Evolutionary conservation across 2,113 vertebrate species (phyloP).

Genomic region (Psephotus haematonotus): DNA sequence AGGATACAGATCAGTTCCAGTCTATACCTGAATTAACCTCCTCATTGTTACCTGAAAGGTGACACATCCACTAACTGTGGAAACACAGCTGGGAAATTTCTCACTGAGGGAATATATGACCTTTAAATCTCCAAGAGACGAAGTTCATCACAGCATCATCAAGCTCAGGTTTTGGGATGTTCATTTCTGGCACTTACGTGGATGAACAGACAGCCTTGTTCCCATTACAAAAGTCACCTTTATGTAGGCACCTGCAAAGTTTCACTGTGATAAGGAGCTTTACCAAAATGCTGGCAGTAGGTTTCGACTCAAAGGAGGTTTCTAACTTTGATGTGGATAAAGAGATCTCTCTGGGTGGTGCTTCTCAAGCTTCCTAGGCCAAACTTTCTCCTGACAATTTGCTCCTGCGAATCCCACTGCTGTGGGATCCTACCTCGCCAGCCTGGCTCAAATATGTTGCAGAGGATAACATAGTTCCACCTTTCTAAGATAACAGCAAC

Average conservation of each 20-base stretch:
- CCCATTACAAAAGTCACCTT: neutral
- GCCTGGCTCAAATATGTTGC: neutral
- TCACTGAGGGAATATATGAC: neutral
- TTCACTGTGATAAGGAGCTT: neutral
- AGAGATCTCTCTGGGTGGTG: neutral
- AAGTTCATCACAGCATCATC: neutral
- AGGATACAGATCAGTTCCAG: fast-evolving
- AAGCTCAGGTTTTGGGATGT: neutral
- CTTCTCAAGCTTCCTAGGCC: neutral
- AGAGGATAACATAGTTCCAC: neutral
- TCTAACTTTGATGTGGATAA: neutral
- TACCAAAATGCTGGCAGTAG: neutral
- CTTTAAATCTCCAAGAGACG: neutral
- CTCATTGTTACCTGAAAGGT: neutral
- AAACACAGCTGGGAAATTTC: neutral
- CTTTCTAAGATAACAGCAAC: neutral
- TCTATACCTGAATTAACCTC: neutral
- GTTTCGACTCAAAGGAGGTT: neutral
- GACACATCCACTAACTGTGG: neutral
- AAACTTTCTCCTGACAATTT: neutral
- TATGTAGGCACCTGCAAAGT: fast-evolving
- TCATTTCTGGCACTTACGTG: conserved; percentile 44
- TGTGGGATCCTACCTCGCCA: neutral
- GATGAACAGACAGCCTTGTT: neutral
- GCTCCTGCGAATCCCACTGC: neutral